Percentiles rank a stretch among this genome's conserved stretches.
Evolutionary conservation across 2,113 vertebrate species (phyloP).

Genomic region (Hucho hucho): DNA sequence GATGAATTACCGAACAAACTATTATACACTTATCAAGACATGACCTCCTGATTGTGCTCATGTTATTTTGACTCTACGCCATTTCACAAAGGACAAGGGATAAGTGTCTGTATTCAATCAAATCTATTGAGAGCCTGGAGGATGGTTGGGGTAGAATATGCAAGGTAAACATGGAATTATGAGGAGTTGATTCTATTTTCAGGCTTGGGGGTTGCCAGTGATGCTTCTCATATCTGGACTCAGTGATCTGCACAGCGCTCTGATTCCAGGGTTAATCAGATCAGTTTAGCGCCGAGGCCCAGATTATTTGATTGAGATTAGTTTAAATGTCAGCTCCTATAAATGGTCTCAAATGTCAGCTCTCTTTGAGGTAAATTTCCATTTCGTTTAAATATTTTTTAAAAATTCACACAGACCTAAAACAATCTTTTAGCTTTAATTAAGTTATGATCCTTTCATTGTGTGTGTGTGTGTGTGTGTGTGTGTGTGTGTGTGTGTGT

Average conservation of each 20-base stretch:
- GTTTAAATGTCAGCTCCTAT: slow-evolving; percentile 37
- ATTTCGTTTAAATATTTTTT: background rate
- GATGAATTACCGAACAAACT: too few relatives aligned
- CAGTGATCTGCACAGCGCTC: slow-evolving; percentile 3
- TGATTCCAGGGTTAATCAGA: slow-evolving; percentile 21
- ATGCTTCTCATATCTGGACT: background rate
- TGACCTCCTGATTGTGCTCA: too few relatives aligned
- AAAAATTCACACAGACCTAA: slow-evolving; percentile 20
- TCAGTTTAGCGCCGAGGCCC: slow-evolving; percentile 25
- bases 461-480: background rate
- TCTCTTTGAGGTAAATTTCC: slow-evolving; percentile 27
- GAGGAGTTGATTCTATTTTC: background rate
- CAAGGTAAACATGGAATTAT: background rate
- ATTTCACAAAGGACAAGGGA: too few relatives aligned
- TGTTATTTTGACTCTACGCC: too few relatives aligned
- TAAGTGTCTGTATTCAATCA: background rate
- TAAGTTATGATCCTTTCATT: background rate
- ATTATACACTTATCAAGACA: too few relatives aligned
- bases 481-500: background rate
- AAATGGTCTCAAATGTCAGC: slow-evolving; percentile 39
- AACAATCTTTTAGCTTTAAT: slow-evolving; percentile 36
- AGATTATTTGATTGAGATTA: slow-evolving; percentile 41
- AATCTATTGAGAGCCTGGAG: background rate
- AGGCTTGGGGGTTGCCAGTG: background rate
- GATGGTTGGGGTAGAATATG: background rate